A percentile compares a stretch with the other conserved stretches of the same genome.
Evolutionary conservation across 2,113 vertebrate species (phyloP).

Genomic region (Lepus timidus): DNA sequence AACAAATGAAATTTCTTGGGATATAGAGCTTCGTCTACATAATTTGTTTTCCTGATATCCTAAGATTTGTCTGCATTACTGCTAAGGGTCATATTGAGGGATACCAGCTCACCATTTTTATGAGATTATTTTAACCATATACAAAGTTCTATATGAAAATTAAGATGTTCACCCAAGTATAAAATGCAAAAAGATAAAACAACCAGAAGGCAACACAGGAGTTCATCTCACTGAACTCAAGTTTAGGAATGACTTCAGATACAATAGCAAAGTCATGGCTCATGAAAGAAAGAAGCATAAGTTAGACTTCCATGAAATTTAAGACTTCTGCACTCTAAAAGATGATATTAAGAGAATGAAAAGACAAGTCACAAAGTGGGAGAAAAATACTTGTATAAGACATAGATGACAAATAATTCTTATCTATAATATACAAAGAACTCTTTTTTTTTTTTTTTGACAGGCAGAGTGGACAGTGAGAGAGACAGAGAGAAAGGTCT

Average conservation of each 20-base stretch:
- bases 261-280: background rate
- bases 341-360: background rate
- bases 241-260: background rate
- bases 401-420: background rate
- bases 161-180: background rate
- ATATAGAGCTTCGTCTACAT: background rate
- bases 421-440: background rate
- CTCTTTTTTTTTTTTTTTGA: background rate
- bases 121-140: background rate
- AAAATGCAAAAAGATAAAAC: background rate
- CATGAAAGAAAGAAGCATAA: background rate
- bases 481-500: no score
- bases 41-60: background rate
- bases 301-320: background rate
- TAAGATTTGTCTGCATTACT: background rate
- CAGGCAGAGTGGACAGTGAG: no score
- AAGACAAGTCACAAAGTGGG: background rate
- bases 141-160: background rate
- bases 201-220: background rate
- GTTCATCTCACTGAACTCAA: background rate
- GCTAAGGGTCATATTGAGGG: background rate
- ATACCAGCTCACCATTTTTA: background rate
- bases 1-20: conserved; percentile 39
- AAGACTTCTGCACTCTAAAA: background rate
- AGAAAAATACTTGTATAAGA: background rate